Evolutionary conservation across 2,888 invertebrate genomes (phyloP).

Genomic region (Drosophila recens): DNA sequence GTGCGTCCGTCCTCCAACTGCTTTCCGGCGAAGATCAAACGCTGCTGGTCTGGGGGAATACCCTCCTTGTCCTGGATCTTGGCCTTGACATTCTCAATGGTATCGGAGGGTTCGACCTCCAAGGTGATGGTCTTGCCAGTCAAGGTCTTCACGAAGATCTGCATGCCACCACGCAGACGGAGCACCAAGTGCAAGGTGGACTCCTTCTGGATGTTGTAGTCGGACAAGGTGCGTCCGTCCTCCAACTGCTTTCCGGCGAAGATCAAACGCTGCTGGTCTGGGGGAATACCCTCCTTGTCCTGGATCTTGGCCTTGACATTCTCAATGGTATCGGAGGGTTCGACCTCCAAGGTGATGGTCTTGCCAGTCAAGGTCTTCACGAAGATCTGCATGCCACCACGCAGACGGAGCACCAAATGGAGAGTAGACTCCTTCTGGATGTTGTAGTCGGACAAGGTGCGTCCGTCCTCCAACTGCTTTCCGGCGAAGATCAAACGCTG

Average conservation of each 20-base stretch:
- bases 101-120: conserved; percentile 73
- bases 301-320: conserved; percentile 55
- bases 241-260: conserved; percentile 76
- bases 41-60: conserved; percentile 55
- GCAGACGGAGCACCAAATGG: conserved; percentile 46
- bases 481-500: too few relatives aligned
- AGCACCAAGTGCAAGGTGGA: conserved; percentile 63
- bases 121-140: conserved; percentile 79
- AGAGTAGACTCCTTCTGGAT: too few relatives aligned
- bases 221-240: conserved; percentile 69
- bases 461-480: too few relatives aligned
- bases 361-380: conserved; percentile 55
- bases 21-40: conserved; percentile 51
- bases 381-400: conserved; percentile 51
- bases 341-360: conserved; percentile 54
- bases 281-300: conserved; percentile 68
- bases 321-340: conserved; percentile 50
- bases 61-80: conserved; percentile 68
- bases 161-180: conserved; percentile 78
- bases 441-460: too few relatives aligned
- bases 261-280: conserved; percentile 78
- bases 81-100: conserved; percentile 52
- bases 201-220: conserved; percentile 63
- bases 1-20: conserved; percentile 50
- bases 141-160: conserved; percentile 76